phyloP scores from a whole-genome alignment of 1,140 invertebrate species.

The Lysiphlebus fabarum region DNA sequence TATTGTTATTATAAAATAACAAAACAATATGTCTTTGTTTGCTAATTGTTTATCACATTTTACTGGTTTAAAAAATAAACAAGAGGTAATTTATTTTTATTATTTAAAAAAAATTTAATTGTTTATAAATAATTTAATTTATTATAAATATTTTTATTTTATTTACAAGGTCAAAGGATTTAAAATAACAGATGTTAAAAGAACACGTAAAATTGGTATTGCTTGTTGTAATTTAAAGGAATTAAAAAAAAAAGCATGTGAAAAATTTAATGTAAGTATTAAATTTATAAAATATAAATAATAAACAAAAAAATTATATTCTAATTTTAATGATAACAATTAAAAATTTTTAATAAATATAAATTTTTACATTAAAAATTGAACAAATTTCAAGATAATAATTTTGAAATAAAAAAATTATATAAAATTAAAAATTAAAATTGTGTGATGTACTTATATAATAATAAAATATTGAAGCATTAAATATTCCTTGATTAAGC shows the following conservation, averaged over 20 bases:
- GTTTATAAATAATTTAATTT: neutral
- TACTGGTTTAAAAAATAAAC: slow-evolving; percentile 19
- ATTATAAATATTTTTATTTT: slow-evolving; percentile 25
- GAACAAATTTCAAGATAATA: too few relatives aligned
- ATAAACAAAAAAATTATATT: neutral
- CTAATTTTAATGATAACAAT: too few relatives aligned
- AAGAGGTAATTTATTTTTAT: slow-evolving; percentile 19
- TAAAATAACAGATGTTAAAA: slow-evolving; percentile 66
- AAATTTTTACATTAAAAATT: too few relatives aligned
- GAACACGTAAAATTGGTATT: slow-evolving; percentile 65
- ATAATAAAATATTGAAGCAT: neutral
- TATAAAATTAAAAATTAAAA: too few relatives aligned
- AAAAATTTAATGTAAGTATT: slow-evolving; percentile 65
- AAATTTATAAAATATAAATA: slow-evolving; percentile 5
- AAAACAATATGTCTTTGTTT: slow-evolving; percentile 23
- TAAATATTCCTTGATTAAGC: too few relatives aligned
- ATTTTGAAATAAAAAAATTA: too few relatives aligned
- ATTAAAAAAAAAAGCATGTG: slow-evolving; percentile 63
- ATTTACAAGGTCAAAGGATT: slow-evolving; percentile 61
- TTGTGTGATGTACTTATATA: too few relatives aligned
- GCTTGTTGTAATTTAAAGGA: slow-evolving; percentile 64
- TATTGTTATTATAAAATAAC: too few relatives aligned
- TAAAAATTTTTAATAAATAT: too few relatives aligned
- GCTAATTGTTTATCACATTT: slow-evolving; percentile 31
- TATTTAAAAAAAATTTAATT: neutral